Evolutionary conservation across 2,888 invertebrate species (phyloP).

Genomic region (Gymnoscelis rufifasciata): DNA sequence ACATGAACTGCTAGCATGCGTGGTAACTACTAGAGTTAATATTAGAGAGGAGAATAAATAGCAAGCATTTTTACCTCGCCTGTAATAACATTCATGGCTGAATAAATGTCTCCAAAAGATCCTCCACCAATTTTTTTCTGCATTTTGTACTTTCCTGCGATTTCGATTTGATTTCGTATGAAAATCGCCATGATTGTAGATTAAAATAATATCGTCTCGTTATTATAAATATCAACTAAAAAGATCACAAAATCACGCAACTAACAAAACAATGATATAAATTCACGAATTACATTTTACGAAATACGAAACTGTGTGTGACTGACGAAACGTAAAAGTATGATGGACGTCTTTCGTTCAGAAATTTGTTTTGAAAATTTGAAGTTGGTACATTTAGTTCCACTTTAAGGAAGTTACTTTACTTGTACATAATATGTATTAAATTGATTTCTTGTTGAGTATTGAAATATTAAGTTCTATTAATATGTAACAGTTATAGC

Average conservation of each 20-base stretch:
- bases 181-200: conserved; percentile 33
- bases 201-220: conserved; percentile 39
- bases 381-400: too few relatives aligned
- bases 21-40: conserved; percentile 12
- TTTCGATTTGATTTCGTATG: conserved; percentile 83
- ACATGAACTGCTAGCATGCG: conserved; percentile 37
- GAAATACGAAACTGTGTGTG: conserved; percentile 48
- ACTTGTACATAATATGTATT: too few relatives aligned
- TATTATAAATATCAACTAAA: conserved; percentile 38
- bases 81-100: conserved; percentile 95
- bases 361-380: conserved; percentile 34
- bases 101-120: conserved; percentile 99
- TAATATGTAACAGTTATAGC: too few relatives aligned
- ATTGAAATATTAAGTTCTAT: not conserved
- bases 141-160: conserved; percentile 96
- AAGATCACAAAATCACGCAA: conserved; percentile 52
- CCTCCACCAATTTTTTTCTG: conserved; percentile 98
- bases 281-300: conserved; percentile 58
- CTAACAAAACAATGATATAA: conserved; percentile 52
- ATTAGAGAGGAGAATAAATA: conserved; percentile 24
- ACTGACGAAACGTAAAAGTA: conserved; percentile 37
- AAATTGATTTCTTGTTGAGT: too few relatives aligned
- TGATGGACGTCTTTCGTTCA: conserved; percentile 37
- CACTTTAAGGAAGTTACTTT: too few relatives aligned
- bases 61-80: conserved; percentile 84